Evolutionary conservation across 2,888 invertebrate species (phyloP), one percentile per base, ranked within the genome.

Genomic region (Neria commutata): DNA sequence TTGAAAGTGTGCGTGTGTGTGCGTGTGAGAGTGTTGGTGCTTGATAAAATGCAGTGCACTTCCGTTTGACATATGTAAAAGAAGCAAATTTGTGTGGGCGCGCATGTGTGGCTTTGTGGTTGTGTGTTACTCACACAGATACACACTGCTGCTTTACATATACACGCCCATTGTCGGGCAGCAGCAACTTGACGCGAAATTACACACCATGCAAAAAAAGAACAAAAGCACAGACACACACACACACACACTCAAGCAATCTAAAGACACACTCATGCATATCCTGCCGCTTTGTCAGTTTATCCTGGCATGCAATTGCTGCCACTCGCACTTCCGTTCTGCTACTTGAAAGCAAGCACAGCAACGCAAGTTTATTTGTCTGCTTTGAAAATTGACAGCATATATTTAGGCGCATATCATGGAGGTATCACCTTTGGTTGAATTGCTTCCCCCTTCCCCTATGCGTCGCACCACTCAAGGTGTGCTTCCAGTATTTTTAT

Each of bases 331-430:
- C n/a, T n/a, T n/a, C n/a, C n/a, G n/a, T 25, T 21, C 19, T 45
- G 1, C 17, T 48, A 14, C 5, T 6, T 11, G n/a, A n/a, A n/a
- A 3, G 26, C 50, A 14, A 24, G 11, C 2, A 19, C n/a, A 19
- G 48, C 48, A 23, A 53, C 40, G n/a, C 29, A 42, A 57, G 19
- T 50, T 56, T 56, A 56, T 56, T 60, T 34, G 53, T 60, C 53
- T 56, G 60, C 48, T 56, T 60, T 42, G 29, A 25, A 42, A 42
- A 54, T 50, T 50, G 33, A 50, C 50, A 49, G 16, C 26, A 8
- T 17, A n/a, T 46, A 47, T 34, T 24, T 54, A 34, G 37, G 17
- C 37, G 34, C n/a, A n/a, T n/a, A n/a, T n/a, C n/a, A n/a, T n/a
- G n/a, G n/a, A n/a, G n/a, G n/a, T n/a, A n/a, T n/a, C n/a, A n/a